A percentile compares a stretch with the other conserved stretches of the same genome.
Conservation (phyloP, 2,797 vertebrate genomes). For the Sebastes goodei region DNA sequence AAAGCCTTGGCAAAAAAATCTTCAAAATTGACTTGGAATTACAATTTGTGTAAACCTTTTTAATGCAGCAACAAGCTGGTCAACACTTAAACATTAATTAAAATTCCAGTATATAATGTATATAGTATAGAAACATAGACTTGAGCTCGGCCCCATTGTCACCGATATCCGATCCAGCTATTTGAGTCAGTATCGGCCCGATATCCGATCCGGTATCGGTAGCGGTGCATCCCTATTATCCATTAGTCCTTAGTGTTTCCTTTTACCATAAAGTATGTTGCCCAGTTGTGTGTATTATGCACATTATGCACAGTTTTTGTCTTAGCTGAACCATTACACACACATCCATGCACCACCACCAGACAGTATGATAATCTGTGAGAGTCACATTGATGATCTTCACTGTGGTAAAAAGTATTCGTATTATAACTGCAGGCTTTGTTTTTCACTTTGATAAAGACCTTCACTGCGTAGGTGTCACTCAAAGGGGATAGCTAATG, state of each 20-base stretch:
- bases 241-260: neutral
- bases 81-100: too few relatives aligned
- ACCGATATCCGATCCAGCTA: too few relatives aligned
- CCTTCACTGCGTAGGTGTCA: neutral
- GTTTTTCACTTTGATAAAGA: neutral
- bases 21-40: too few relatives aligned
- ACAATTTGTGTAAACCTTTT: too few relatives aligned
- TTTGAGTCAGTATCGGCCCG: too few relatives aligned
- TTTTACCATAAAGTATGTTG: neutral
- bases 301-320: neutral
- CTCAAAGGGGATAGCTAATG: neutral
- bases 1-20: too few relatives aligned
- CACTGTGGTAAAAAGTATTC: neutral
- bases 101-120: too few relatives aligned
- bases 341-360: neutral
- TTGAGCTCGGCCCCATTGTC: too few relatives aligned
- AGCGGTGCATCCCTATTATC: too few relatives aligned
- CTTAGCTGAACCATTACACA: neutral
- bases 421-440: neutral
- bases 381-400: constrained; percentile 7
- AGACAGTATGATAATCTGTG: neutral
- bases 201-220: too few relatives aligned
- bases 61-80: too few relatives aligned
- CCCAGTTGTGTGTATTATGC: neutral
- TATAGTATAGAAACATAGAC: too few relatives aligned